Percentiles rank a stretch among this genome's conserved stretches.
These are phyloP conservation scores for Lates japonicus DNA, from an alignment of 2,797 vertebrate genomes.

Conservation along the genomic window DNA sequence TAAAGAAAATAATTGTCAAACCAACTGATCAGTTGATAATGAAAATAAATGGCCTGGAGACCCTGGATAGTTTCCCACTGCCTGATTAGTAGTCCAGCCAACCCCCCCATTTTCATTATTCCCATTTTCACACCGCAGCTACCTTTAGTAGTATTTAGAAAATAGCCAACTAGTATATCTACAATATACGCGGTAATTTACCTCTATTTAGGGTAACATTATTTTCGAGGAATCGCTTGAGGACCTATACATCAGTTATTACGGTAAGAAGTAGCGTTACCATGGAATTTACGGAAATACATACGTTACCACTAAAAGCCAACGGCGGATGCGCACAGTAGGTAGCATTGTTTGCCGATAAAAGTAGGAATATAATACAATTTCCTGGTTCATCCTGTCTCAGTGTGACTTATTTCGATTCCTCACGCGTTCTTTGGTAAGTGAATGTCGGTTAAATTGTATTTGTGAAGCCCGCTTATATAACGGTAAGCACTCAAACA, in stretches of 20 bases:
- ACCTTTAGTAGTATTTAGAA: neutral
- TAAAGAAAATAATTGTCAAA: no score
- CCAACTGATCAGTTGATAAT: no score
- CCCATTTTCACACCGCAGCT: neutral
- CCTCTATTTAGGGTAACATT: no score
- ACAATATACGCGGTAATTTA: no score
- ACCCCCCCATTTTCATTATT: neutral
- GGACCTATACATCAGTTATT: neutral
- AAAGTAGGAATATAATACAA: neutral
- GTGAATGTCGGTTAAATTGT: neutral
- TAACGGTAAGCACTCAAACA: conserved; percentile 1
- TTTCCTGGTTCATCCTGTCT: neutral
- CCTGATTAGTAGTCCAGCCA: neutral
- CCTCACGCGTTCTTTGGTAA: conserved; percentile 24
- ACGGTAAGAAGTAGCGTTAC: conserved; percentile 73
- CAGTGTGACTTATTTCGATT: neutral
- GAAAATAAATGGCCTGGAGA: no score
- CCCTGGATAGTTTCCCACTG: neutral
- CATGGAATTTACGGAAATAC: conserved; percentile 83
- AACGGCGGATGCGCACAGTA: neutral
- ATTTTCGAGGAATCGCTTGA: neutral
- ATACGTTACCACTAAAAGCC: conserved; percentile 41
- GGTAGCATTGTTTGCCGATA: neutral
- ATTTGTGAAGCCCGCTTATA: neutral
- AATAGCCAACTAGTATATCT: neutral